Percentiles rank a stretch among this genome's conserved stretches.
phyloP scores from a whole-genome alignment of 30 jellyfish, hydroid and myxozoan genomes.

The Hydractinia echinata region DNA sequence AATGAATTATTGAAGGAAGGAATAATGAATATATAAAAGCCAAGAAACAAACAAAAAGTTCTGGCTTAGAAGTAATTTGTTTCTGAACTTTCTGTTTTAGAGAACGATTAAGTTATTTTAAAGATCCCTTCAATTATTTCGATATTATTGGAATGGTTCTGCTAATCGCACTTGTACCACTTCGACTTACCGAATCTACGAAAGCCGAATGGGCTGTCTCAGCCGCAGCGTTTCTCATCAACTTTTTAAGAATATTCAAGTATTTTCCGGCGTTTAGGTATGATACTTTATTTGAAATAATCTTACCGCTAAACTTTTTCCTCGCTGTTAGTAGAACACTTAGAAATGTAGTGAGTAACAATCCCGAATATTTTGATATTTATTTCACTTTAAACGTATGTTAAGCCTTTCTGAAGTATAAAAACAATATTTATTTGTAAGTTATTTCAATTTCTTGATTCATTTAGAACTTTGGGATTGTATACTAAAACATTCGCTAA shows the following conservation, averaged over 20 bases:
- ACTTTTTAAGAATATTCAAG: constrained; percentile 58
- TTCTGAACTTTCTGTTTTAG: constrained; percentile 13
- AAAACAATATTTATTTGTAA: no score
- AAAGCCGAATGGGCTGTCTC: constrained; percentile 56
- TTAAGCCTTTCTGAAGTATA: no score
- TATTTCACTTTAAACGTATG: no score
- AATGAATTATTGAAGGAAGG: no score
- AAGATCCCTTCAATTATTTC: constrained; percentile 35
- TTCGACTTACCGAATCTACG: constrained; percentile 21
- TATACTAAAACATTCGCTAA: constrained; percentile 56
- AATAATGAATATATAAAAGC: no score
- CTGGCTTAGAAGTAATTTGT: background rate
- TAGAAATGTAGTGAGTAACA: no score
- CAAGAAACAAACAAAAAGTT: background rate
- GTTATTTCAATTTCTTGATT: background rate
- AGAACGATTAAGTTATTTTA: constrained; percentile 33
- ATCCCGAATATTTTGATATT: no score
- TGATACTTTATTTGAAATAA: constrained; percentile 3
- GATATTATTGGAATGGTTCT: constrained; percentile 50
- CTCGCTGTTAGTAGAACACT: no score
- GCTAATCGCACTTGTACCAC: constrained; percentile 45
- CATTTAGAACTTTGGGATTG: constrained; percentile 52
- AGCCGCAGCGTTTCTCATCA: constrained; percentile 50
- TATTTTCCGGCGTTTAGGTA: constrained; percentile 56
- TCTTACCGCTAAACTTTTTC: no score